phyloP scores from a whole-genome alignment of 1,140 invertebrate genomes.

The Cataglyphis hispanica region DNA sequence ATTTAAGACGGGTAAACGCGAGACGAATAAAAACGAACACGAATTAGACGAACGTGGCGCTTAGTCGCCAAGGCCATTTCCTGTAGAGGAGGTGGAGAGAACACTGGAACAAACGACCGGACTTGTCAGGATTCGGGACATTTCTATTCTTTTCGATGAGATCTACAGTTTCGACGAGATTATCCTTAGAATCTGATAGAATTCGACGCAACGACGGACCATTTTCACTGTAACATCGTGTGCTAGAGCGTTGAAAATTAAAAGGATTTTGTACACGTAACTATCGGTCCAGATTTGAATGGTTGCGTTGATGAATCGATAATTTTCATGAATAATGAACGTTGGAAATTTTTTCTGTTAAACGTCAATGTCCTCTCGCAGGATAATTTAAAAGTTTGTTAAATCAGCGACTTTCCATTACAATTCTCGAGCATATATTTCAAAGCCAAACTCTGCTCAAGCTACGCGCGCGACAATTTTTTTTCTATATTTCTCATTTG shows the following conservation, averaged over 20 bases:
- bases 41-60: constrained; percentile 7
- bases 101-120: neutral
- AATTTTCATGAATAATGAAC: constrained; percentile 65
- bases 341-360: constrained; percentile 22
- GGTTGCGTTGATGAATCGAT: constrained; percentile 63
- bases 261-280: constrained; percentile 53
- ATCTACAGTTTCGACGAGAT: constrained; percentile 10
- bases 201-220: neutral
- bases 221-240: neutral
- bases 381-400: constrained; percentile 43
- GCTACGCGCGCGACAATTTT: neutral
- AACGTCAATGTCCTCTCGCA: neutral
- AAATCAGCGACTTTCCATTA: constrained; percentile 1
- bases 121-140: constrained; percentile 5
- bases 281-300: constrained; percentile 33
- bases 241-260: constrained; percentile 50
- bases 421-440: constrained; percentile 26
- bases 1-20: constrained; percentile 47
- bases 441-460: constrained; percentile 5
- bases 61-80: neutral
- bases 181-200: neutral
- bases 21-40: constrained; percentile 30
- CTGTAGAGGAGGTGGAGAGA: too few species aligned
- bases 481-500: constrained; percentile 20
- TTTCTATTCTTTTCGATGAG: constrained; percentile 1